Evolutionary conservation across 1,140 invertebrate genomes (phyloP), one percentile per base, ranked within the genome.

Genomic region (Dreissena polymorpha): DNA sequence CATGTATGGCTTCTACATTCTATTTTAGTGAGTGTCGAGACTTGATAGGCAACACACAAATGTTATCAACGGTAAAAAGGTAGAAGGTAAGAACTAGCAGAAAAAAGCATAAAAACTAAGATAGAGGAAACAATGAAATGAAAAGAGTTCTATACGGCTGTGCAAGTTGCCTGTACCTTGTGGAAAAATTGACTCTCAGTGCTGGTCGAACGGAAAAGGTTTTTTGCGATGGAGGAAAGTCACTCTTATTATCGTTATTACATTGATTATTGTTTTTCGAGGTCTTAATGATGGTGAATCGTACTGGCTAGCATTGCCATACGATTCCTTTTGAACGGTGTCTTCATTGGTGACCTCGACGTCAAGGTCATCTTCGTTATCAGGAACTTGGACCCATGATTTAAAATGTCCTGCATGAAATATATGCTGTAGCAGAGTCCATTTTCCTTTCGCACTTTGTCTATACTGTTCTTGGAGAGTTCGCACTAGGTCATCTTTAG

Each of bases 381-480:
- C 51, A 16, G 25, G 53, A n/a, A 18, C n/a, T 49, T 74, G 16
- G 63, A 57, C 63, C 53, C 27, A n/a, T 23, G 72, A 60, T 55
- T 55, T 23, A 55, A 72, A 60, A n/a, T 60, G 16, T 6, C 57
- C 57, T 3, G 57, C 57, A 12, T 12, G 57, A 65, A 76, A 63
- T 13, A 76, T 49, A 51, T 76, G 51, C 18, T 76, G 74, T 65
- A 76, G 57, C 23, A 76, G 63, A 39, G 63, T 25, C 74, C 74
- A 76, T 67, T 76, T 76, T 65, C 74, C 74, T 65, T 76, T 76
- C n/a, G 74, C 74, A 50, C 74, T 76, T 65, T 67, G 60, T 29
- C 74, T 29, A 50, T 76, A 76, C 64, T 76, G 21, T 51, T 76
- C 74, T 25, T 65, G 74, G n/a, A 76, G 50, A 50, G 74, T 76